Evolutionary conservation across 2,888 invertebrate species (phyloP).

Genomic region (Polymixis flavicincta): DNA sequence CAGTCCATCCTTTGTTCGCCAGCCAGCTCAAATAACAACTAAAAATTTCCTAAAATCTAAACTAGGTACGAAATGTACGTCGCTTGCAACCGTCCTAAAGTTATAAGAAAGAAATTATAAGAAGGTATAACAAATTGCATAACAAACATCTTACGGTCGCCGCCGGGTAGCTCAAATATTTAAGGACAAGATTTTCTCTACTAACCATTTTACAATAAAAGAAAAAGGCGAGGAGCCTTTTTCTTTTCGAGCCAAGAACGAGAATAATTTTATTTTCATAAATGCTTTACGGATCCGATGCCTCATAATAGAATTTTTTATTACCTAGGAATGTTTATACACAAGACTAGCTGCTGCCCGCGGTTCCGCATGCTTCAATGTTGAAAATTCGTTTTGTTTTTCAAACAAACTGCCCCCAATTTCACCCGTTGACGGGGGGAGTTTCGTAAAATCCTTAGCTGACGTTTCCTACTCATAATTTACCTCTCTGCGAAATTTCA

Average conservation of each 20-base stretch:
- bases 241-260: conserved; percentile 65
- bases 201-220: conserved; percentile 62
- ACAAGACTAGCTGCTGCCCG: background rate
- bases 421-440: too few species aligned
- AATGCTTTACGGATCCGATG: conserved; percentile 65
- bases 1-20: background rate
- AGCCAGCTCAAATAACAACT: background rate
- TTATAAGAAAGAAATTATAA: background rate
- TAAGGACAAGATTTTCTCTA: conserved; percentile 75
- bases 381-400: too few species aligned
- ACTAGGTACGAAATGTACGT: background rate
- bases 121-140: conserved; percentile 55
- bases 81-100: background rate
- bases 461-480: too few species aligned
- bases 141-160: conserved; percentile 70
- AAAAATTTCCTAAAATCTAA: background rate
- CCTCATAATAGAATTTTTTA: conserved; percentile 36
- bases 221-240: too few species aligned
- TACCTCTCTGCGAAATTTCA: too few species aligned
- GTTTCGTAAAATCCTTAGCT: too few species aligned
- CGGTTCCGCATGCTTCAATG: too few species aligned
- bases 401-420: too few species aligned
- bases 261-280: conserved; percentile 75
- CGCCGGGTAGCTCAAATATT: conserved; percentile 78
- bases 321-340: conserved; percentile 17